Base-by-base conservation (phyloP, 2,797 vertebrate species). In the Percopsis omiscomaycus region DNA sequence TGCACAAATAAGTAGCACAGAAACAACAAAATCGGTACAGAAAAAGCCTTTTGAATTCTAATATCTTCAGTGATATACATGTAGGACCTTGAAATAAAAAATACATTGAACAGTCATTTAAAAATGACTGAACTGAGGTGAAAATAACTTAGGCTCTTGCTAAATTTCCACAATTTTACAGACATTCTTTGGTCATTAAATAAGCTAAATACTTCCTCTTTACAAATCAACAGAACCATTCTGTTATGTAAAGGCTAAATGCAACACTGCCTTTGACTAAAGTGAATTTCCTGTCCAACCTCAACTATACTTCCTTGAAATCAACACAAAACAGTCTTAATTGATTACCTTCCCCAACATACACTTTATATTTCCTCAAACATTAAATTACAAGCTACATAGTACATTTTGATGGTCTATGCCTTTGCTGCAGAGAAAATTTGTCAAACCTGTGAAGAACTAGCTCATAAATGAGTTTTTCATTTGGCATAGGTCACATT, bases 161-260 rank as follows among this genome's bases (percentile, higher is more conserved):
- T 66, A 55, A 61, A 63, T 12, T 72, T 81, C 71, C 70, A 58
- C 44, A 57, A 15, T 29, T 49, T 54, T 44, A 75, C 74, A 74
- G 55, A 91, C 90, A 91, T 90, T 90, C 89, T 91, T 91, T 90
- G 87, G 89, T 90, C 89, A 66, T 85, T 69, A 78, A 79, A 81
- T 74, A 70, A 71, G 76, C 66, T 64, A 64, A 86, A 81, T 61
- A 79, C 67, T 52, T 66, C 4, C 45, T 74, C 11, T 66, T 68
- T 65, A 10, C 16, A 60, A 52, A 48, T 49, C 66, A 55, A 60
- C 66, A 73, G 42, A 61, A 66, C 71, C 37, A 14, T 46, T 29
- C 80, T 80, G 80, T 80, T 74, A 0, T 53, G 84, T 82, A 83
- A 86, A 87, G 78, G 78, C 55, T 78, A 84, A 59, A n/a, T 30